Percentiles rank a stretch among this genome's conserved stretches.
Evolutionary conservation across 1,140 invertebrate genomes (phyloP).

Genomic region (Teleogryllus occipitalis): DNA sequence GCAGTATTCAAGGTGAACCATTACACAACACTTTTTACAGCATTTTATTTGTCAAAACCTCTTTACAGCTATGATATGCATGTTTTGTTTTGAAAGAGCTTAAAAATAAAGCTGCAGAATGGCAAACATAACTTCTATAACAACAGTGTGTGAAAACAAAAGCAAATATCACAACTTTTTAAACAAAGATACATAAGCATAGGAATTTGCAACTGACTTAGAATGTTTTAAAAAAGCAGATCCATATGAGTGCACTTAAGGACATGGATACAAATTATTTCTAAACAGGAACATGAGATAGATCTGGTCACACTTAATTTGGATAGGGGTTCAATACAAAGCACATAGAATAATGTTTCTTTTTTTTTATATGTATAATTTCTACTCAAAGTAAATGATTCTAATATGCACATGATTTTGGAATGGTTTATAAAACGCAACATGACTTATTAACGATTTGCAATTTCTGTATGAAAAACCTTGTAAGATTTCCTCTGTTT

Average conservation of each 20-base stretch:
- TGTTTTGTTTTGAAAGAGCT: conserved; percentile 61
- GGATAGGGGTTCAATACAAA: neutral
- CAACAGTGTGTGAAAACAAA: conserved; percentile 20
- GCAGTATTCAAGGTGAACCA: conserved; percentile 24
- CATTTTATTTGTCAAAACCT: conserved; percentile 59
- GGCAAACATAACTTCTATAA: conserved; percentile 24
- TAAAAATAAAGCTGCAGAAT: conserved; percentile 25
- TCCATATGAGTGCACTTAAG: conserved; percentile 23
- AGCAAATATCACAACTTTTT: conserved; percentile 19
- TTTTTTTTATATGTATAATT: neutral
- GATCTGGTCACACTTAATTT: neutral
- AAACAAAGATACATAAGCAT: conserved; percentile 19
- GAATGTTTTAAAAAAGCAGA: conserved; percentile 22
- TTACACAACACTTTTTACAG: conserved; percentile 42
- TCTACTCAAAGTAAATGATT: too few relatives aligned
- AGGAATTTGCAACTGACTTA: conserved; percentile 25
- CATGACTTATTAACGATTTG: too few relatives aligned
- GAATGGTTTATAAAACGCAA: too few relatives aligned
- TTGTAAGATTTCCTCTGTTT: too few relatives aligned
- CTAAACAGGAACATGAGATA: conserved; percentile 20
- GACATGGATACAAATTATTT: conserved; percentile 21
- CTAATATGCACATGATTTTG: too few relatives aligned
- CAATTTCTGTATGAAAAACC: too few relatives aligned
- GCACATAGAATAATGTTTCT: neutral
- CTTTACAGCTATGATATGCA: conserved; percentile 80